Evolutionary conservation across 2,888 invertebrate species (phyloP).

Genomic region (Spisula solida): DNA sequence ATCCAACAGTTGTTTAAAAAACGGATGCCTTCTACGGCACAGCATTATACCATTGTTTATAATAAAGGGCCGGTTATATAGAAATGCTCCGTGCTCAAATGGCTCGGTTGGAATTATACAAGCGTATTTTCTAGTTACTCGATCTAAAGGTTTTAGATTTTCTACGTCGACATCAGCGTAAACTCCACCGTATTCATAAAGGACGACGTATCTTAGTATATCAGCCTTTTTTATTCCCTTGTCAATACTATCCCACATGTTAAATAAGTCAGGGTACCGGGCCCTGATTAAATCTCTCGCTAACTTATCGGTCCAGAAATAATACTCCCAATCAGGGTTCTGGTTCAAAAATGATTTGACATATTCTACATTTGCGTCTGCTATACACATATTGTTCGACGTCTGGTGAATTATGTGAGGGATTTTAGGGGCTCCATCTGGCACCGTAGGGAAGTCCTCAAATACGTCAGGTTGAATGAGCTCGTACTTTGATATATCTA

Average conservation of each 20-base stretch:
- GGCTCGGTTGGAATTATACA: constrained; percentile 80
- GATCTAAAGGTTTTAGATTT: constrained; percentile 76
- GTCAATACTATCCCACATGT: constrained; percentile 75
- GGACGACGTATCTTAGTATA: constrained; percentile 81
- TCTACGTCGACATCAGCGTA: constrained; percentile 83
- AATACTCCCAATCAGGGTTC: constrained; percentile 84
- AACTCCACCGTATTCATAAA: constrained; percentile 82
- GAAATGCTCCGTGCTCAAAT: constrained; percentile 75
- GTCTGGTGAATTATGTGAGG: constrained; percentile 63
- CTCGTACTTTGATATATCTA: neutral
- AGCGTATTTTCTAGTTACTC: constrained; percentile 68
- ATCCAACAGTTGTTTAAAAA: constrained; percentile 74
- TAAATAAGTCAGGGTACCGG: constrained; percentile 75
- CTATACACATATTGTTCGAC: constrained; percentile 14
- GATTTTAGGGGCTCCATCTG: constrained; percentile 33
- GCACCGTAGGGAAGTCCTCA: constrained; percentile 47
- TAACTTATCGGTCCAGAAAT: constrained; percentile 83
- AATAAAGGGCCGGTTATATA: constrained; percentile 68
- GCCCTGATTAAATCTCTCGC: constrained; percentile 76
- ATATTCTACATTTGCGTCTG: constrained; percentile 20
- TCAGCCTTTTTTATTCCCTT: constrained; percentile 78
- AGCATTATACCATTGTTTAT: constrained; percentile 78
- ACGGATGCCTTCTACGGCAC: constrained; percentile 75
- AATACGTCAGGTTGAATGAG: constrained; percentile 39
- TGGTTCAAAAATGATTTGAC: constrained; percentile 71